Evolutionary conservation across 2,113 vertebrate genomes (phyloP).

Genomic region (Paracyprichromis sp.): DNA sequence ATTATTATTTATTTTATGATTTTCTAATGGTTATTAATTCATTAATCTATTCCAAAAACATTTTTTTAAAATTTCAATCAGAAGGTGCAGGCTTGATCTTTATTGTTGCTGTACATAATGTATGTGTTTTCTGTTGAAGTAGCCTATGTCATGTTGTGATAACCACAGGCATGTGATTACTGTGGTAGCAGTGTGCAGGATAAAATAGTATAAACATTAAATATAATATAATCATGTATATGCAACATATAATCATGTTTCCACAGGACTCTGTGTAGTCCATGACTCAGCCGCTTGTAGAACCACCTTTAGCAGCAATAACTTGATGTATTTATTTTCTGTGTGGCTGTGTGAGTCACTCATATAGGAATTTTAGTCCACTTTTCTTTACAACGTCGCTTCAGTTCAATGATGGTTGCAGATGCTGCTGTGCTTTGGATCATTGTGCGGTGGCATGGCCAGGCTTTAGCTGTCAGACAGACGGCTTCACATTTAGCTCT

Average conservation of each 20-base stretch:
- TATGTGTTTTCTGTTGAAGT: not conserved
- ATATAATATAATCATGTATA: not conserved
- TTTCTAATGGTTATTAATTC: not conserved
- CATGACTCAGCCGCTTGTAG: rapidly evolving
- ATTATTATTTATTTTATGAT: not conserved
- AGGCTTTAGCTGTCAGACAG: not conserved
- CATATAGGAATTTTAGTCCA: not conserved
- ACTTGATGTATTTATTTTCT: not conserved
- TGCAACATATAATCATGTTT: not conserved
- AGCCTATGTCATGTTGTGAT: not conserved
- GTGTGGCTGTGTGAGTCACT: not conserved
- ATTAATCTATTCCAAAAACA: not conserved
- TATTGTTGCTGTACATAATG: not conserved
- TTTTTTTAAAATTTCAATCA: not conserved
- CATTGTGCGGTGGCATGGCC: not conserved
- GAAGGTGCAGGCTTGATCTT: not conserved
- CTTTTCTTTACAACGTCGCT: rapidly evolving
- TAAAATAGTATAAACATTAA: not conserved
- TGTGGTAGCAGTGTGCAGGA: not conserved
- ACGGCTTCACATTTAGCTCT: not conserved
- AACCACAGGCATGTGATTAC: not conserved
- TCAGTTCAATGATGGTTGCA: not conserved
- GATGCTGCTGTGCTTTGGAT: not conserved
- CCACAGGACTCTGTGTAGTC: not conserved
- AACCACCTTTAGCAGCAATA: not conserved